Base-by-base conservation (phyloP, 2,888 invertebrate genomes). In the Alsophila aescularia region DNA sequence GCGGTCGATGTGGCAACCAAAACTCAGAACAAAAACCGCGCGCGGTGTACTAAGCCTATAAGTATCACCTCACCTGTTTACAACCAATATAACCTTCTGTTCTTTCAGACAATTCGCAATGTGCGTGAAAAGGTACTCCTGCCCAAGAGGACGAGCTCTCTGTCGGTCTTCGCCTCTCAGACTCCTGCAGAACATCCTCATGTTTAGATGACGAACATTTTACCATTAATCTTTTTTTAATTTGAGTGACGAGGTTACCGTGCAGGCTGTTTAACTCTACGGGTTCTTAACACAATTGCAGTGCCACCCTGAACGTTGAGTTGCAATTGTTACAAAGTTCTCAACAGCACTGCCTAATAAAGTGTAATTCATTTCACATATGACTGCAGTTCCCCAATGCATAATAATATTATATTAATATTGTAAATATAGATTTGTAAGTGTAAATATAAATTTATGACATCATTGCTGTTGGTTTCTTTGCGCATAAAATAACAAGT, bases 101-200 rank as follows among this genome's bases (percentile, higher is more conserved):
- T 6, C 2, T 59, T 71, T 50, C 77, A 78, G 78, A 40, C 53
- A 74, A 44, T 93, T 98, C 53, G 95, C 97, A 0, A 94, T 95
- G 85, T 98, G 97, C 71, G 90, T 97, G n/a, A 92, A 94, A 54
- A 90, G 93, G 57, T 96, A 94, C 78, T 93, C 94, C 0, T 97
- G 98, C 73, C 97, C 97, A 0, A 87, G 91, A 1, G 88, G 92
- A 24, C 93, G 95, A 57, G 94, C 96, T 0, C 87, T 95, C 10
- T 97, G 97, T 73, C 93, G 90, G 29, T 95, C 96, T 0, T 96
- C 96, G 0, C 94, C 96, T 0, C 93, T 95, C 77, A 91, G 96
- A 72, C 81, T 96, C 24, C 85, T 96, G 35, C 96, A 96, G 77
- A 96, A 96, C 79, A 77, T 95, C 31, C 92, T 96, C 51, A 94